A percentile compares a stretch with the other conserved stretches of the same genome.
Evolutionary conservation across 2,797 vertebrate genomes (phyloP).

Genomic region (Spinus olivaceus): DNA sequence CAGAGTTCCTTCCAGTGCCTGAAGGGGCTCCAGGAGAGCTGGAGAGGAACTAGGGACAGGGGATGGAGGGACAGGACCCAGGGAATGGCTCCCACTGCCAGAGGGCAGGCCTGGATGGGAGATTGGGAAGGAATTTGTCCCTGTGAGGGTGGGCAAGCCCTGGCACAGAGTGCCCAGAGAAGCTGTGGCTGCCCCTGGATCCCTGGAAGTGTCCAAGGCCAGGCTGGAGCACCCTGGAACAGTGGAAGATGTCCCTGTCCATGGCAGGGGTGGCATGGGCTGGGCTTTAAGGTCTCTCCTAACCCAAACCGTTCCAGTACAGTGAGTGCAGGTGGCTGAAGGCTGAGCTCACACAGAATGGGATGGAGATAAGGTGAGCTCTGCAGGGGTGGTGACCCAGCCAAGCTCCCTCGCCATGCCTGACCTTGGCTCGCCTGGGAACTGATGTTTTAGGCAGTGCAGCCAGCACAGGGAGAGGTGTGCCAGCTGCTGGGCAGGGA

Average conservation of each 20-base stretch:
- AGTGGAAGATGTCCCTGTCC: not conserved
- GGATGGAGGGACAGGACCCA: not conserved
- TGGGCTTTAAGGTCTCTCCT: accelerated
- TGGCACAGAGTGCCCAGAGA: not conserved
- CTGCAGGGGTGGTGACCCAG: not conserved
- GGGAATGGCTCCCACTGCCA: not conserved
- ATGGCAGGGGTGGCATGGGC: not conserved
- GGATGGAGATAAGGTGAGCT: not conserved
- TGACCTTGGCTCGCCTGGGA: not conserved
- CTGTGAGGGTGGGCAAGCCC: accelerated
- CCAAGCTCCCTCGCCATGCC: too few relatives aligned
- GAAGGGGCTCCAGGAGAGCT: not conserved
- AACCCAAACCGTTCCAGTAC: not conserved
- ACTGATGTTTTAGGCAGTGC: not conserved
- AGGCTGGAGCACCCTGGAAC: accelerated
- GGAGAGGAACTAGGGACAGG: not conserved
- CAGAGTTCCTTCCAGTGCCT: accelerated
- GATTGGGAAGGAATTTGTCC: accelerated
- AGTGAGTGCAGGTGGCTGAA: not conserved
- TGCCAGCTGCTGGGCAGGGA: not conserved
- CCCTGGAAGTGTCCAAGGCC: not conserved
- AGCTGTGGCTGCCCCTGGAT: not conserved
- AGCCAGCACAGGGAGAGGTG: not conserved
- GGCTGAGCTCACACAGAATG: not conserved
- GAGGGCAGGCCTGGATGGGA: not conserved